phyloP scores from a whole-genome alignment of 1,140 invertebrate genomes.

The Arctopsyche grandis region DNA sequence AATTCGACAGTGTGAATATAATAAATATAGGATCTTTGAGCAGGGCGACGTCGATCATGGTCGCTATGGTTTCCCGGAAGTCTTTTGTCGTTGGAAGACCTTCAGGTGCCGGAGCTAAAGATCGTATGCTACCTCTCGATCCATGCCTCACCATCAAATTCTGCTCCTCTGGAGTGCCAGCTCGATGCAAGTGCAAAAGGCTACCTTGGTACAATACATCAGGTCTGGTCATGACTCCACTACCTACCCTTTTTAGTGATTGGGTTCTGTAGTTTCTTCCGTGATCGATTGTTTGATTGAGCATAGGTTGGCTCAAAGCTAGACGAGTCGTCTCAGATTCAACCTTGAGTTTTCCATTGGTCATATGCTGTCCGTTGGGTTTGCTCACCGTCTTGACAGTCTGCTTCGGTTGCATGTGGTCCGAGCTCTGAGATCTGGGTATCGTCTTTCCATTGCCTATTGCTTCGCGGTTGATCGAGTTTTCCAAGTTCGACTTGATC shows the following conservation, averaged over 20 bases:
- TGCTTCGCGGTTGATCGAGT: not conserved
- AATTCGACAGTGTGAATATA: slow-evolving; percentile 92
- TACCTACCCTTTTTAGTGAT: slow-evolving; percentile 63
- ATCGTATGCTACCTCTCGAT: slow-evolving; percentile 55
- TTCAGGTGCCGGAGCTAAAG: slow-evolving; percentile 63
- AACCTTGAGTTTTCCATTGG: slow-evolving; percentile 56
- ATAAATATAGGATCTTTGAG: slow-evolving; percentile 89
- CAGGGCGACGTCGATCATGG: slow-evolving; percentile 88
- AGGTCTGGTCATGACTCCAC: slow-evolving; percentile 83
- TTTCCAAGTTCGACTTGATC: slow-evolving; percentile 21
- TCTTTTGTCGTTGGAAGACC: slow-evolving; percentile 69
- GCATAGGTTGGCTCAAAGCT: slow-evolving; percentile 73
- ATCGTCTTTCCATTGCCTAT: slow-evolving; percentile 61
- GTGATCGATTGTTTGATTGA: slow-evolving; percentile 64
- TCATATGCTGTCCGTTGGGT: slow-evolving; percentile 53
- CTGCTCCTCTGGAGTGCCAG: slow-evolving; percentile 60
- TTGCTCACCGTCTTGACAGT: slow-evolving; percentile 57
- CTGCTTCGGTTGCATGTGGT: slow-evolving; percentile 56
- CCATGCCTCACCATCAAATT: slow-evolving; percentile 52
- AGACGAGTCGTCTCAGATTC: slow-evolving; percentile 65
- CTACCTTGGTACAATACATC: slow-evolving; percentile 90
- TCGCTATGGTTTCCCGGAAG: slow-evolving; percentile 74
- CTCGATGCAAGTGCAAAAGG: slow-evolving; percentile 66
- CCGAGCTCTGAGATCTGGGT: slow-evolving; percentile 66
- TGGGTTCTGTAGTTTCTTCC: slow-evolving; percentile 57